Base-by-base conservation (phyloP, 2,113 vertebrate genomes). In the Poeciliopsis retropinna region DNA sequence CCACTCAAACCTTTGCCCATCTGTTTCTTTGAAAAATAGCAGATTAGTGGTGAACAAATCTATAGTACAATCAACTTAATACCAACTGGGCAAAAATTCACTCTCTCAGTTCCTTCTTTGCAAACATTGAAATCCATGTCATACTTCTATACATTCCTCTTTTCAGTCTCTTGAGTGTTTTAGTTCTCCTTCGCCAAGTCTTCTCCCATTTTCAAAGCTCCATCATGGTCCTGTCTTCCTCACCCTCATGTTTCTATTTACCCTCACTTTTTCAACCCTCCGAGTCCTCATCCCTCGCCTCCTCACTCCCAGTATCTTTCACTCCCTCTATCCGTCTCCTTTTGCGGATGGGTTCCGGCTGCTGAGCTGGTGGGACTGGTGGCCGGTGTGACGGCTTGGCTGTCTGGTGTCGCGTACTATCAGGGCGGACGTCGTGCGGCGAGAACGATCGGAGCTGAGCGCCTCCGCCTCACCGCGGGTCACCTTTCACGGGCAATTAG, bases 401-500 rank as follows among this genome's bases (percentile, higher is more conserved):
- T 97, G 97, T 97, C 96, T 96, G 95, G 95, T 98, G 97, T 98
- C 97, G 94, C 92, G 91, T 92, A 82, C 86, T 92, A 95, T 98
- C 96, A 95, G 69, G 82, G 94, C 87, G 63, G 76, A 91, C 80
- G 93, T 93, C 84, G 83, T 82, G 76, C 92, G 94, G 95, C 92
- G 90, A 81, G 91, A 94, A 89, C 95, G 95, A 95, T 96, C 88
- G 94, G 95, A 97, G 95, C 94, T 96, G 97, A 98, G 94, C 95
- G 94, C 95, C 95, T 95, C 94, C 95, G 95, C 96, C 95, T 96
- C 95, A 97, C 96, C 95, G 95, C 96, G 91, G 97, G 97, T 98
- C 96, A 97, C 96, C 97, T 97, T 98, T 99, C 97, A 97, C 95
- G 96, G 97, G 94, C 97, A 96, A 98, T 99, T 98, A 98, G 96